Conservation (phyloP, 2,888 invertebrate species). For the Netelia virgata region DNA sequence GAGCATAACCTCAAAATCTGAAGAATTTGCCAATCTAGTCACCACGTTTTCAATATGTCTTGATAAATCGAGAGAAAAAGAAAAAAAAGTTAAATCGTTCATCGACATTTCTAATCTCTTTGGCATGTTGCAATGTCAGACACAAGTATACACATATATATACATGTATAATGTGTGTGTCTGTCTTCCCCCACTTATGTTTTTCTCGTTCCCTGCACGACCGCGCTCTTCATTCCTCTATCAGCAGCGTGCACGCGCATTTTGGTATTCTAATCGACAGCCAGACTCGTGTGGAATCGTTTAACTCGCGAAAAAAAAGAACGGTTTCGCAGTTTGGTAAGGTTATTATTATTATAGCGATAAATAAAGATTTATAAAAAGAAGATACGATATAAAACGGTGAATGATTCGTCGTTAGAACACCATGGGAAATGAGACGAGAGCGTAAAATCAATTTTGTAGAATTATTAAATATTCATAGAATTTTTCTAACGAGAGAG, state of each 20-base stretch:
- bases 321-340: not conserved
- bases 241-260: conserved; percentile 48
- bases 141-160: not conserved
- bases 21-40: not conserved
- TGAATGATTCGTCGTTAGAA: not conserved
- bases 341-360: not conserved
- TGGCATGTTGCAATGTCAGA: not conserved
- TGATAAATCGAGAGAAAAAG: not conserved
- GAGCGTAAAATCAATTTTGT: not conserved
- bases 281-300: conserved; percentile 2
- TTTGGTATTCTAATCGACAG: conserved; percentile 49
- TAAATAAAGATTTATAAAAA: not conserved
- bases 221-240: conserved; percentile 58
- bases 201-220: not conserved
- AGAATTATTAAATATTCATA: not conserved
- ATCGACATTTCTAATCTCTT: not conserved
- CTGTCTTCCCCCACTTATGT: not conserved
- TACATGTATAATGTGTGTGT: not conserved
- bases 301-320: conserved; percentile 7
- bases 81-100: not conserved
- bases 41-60: not conserved
- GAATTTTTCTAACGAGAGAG: conserved; percentile 24
- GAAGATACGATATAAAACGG: not conserved
- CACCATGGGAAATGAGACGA: not conserved
- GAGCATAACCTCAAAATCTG: conserved; percentile 69